phyloP scores from a whole-genome alignment of 2,888 invertebrate genomes.

The Cephus rjabovi region DNA sequence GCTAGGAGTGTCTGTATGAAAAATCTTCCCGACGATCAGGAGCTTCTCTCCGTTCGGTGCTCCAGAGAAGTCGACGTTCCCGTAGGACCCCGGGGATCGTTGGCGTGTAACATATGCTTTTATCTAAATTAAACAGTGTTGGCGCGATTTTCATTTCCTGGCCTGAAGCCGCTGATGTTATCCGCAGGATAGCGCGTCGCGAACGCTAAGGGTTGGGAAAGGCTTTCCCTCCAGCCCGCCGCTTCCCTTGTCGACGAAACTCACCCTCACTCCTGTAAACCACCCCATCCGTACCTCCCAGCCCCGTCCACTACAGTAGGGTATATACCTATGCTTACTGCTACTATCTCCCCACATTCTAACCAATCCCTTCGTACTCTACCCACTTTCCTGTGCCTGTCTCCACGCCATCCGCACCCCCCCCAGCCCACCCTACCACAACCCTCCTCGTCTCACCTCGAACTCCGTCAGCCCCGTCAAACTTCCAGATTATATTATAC shows the following conservation, averaged over 20 bases:
- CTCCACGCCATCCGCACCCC: conserved; percentile 20
- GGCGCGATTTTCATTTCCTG: conserved; percentile 71
- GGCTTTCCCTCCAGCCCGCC: conserved; percentile 23
- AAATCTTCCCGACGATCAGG: background rate
- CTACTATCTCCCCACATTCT: conserved; percentile 50
- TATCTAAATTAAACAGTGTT: conserved; percentile 71
- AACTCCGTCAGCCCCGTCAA: conserved; percentile 48
- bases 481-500: conserved; percentile 61
- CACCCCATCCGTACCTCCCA: conserved; percentile 16
- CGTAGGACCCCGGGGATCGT: conserved; percentile 34
- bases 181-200: conserved; percentile 63
- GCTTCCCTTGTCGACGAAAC: conserved; percentile 22
- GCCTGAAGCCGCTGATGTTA: conserved; percentile 67
- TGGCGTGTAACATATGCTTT: conserved; percentile 68
- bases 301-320: conserved; percentile 8
- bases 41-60: background rate
- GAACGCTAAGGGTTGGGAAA: conserved; percentile 55
- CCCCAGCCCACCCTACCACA: conserved; percentile 1
- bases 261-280: conserved; percentile 15
- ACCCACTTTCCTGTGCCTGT: conserved; percentile 26
- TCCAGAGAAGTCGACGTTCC: background rate
- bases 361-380: conserved; percentile 44
- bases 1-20: background rate
- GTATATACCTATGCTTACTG: conserved; percentile 6
- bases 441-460: background rate